Evolutionary conservation across 2,888 invertebrate species (phyloP), one percentile per base, ranked within the genome.

Genomic region (Brenthis daphne): DNA sequence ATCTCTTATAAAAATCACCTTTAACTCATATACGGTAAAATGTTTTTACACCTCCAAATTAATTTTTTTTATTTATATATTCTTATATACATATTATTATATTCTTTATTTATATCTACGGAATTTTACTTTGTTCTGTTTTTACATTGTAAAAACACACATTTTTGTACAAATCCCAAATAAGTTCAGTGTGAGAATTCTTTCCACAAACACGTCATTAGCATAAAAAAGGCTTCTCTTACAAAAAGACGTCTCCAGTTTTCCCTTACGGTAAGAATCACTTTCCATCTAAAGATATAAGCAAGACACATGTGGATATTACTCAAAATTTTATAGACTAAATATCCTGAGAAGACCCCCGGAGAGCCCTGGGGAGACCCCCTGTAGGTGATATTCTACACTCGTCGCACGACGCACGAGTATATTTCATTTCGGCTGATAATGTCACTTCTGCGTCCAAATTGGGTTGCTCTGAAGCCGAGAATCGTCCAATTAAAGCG

Each of bases 401-500:
- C 65, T 65, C 65, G 48, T 58, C 65, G 55, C 60, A 69, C 68
- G 67, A 64, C 56, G 57, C 47, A 54, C 50, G 54, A 58, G 64
- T 54, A 54, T 68, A 65, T 65, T 48, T 68, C 68, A 65, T 65
- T 60, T 65, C 60, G 47, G 48, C 67, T 68, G 65, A 68, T 68
- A 69, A 69, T 61, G 60, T 69, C 69, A 65, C 50, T 55, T 65
- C 48, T 43, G 65, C 47, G 60, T 55, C 60, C 54, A 61, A 65
- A 65, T 65, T 60, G 47, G 69, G 68, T 50, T 57, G 43, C 51
- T 51, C 20, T 57, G 57, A 53, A 56, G 63, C 56, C 51, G 50
- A 50, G 50, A 64, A 63, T 57, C 20, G 43, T 51, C 67, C 67
- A 68, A 61, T 68, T 68, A 64, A 56, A 68, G 51, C 12, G 56